Percentiles rank a stretch among this genome's conserved stretches.
phyloP scores from a whole-genome alignment of 2,797 vertebrate genomes.

The Oreortyx pictus region DNA sequence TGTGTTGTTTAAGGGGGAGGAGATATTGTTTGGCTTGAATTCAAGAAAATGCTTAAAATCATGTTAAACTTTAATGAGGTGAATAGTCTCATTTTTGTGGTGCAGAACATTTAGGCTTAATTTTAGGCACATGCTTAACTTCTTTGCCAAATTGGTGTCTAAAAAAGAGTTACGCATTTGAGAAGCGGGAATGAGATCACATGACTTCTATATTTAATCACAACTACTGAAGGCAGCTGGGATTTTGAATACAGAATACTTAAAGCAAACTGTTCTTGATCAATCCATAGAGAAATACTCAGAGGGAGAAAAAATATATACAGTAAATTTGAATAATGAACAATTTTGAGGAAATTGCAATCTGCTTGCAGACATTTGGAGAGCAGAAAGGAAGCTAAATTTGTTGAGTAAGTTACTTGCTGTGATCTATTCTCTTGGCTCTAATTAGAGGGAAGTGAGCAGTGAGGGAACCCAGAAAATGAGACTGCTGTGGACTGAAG shows the following conservation, averaged over 20 bases:
- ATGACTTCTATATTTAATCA: slow-evolving; percentile 76
- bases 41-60: slow-evolving; percentile 58
- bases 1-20: background rate
- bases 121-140: slow-evolving; percentile 66
- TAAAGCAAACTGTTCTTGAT: slow-evolving; percentile 76
- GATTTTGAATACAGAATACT: slow-evolving; percentile 74
- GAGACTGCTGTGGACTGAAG: slow-evolving; percentile 59
- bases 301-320: slow-evolving; percentile 72
- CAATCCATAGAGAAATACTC: slow-evolving; percentile 72
- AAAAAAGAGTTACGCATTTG: slow-evolving; percentile 65
- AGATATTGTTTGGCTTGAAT: slow-evolving; percentile 27
- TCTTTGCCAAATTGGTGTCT: slow-evolving; percentile 68
- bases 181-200: slow-evolving; percentile 58
- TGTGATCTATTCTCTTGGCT: slow-evolving; percentile 74
- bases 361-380: slow-evolving; percentile 75
- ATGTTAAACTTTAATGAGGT: slow-evolving; percentile 69
- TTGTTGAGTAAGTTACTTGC: slow-evolving; percentile 73
- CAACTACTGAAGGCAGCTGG: slow-evolving; percentile 72
- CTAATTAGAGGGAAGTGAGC: slow-evolving; percentile 70
- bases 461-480: slow-evolving; percentile 69
- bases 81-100: slow-evolving; percentile 57
- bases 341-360: slow-evolving; percentile 77
- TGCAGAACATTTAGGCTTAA: slow-evolving; percentile 58
- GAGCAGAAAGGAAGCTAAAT: slow-evolving; percentile 74
- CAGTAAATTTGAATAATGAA: slow-evolving; percentile 77